phyloP scores from a whole-genome alignment of 2,113 vertebrate genomes.

The Triplophysa dalaica region DNA sequence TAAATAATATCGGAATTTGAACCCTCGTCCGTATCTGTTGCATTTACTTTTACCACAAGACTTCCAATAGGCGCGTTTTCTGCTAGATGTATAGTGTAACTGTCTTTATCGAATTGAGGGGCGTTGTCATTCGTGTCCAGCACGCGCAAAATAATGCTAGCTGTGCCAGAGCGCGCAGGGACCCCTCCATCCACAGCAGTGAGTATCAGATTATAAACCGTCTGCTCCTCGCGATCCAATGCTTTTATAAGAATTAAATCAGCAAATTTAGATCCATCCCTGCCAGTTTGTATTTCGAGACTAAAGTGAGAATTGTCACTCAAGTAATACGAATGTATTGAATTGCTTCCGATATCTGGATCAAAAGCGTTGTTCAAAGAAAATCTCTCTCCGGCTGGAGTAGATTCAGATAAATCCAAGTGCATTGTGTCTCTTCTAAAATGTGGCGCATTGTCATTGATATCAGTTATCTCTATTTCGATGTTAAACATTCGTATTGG shows the following conservation, averaged over 20 bases:
- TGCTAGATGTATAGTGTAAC: constrained; percentile 49
- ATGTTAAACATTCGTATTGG: constrained; percentile 74
- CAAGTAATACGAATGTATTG: constrained; percentile 60
- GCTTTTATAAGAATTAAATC: constrained; percentile 56
- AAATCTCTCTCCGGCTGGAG: constrained; percentile 59
- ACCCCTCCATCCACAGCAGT: constrained; percentile 71
- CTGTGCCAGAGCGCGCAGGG: constrained; percentile 66
- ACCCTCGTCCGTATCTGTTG: constrained; percentile 50
- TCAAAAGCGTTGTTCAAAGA: constrained; percentile 70
- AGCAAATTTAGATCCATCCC: constrained; percentile 59
- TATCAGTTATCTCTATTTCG: constrained; percentile 67
- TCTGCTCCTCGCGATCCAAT: constrained; percentile 60
- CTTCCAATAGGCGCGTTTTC: constrained; percentile 53
- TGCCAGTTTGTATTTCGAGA: constrained; percentile 64
- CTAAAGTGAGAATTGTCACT: constrained; percentile 64
- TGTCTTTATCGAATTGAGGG: constrained; percentile 55
- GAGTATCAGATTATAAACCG: constrained; percentile 64
- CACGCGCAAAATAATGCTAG: constrained; percentile 57
- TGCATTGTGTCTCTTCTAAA: constrained; percentile 71
- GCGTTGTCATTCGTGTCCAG: constrained; percentile 62
- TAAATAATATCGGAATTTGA: constrained; percentile 50
- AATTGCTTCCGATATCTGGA: constrained; percentile 62
- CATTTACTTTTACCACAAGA: constrained; percentile 52
- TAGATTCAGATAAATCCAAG: constrained; percentile 65
- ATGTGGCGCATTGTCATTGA: constrained; percentile 69